Evolutionary conservation across 2,113 vertebrate species (phyloP), one percentile per base, ranked within the genome.

Genomic region (Thryonomys swinderianus): DNA sequence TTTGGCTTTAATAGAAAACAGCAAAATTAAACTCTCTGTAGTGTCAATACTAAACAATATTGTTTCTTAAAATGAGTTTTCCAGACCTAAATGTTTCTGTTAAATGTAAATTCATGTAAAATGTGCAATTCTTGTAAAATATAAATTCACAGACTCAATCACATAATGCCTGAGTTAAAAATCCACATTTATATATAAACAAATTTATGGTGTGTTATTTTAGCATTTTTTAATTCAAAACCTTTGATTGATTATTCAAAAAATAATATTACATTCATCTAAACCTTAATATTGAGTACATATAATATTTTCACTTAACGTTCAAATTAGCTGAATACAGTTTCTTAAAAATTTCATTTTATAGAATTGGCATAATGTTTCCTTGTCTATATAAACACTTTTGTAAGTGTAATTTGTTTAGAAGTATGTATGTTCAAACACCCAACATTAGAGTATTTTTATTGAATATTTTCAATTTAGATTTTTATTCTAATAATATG

Each of bases 401-500:
- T 30, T 62, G 45, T 23, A 92, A 64, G 8, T 30, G 48, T 14
- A 48, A 48, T 48, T 32, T 76, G 30, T 32, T 32, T 9, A 34
- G 45, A 32, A 30, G 42, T 85, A 21, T 45, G 17, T 3, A 42
- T 48, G n/a, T 73, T 88, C n/a, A 88, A 40, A 81, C 3, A 84
- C 3, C 5, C 79, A 21, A 3, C 59, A 2, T 40, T 91, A 74
- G 27, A 82, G 1, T 61, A 88, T 48, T 96, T 88, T 92, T 48
- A 84, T n/a, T 40, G 79, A 59, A 32, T 88, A 25, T 61, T 89
- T 93, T 27, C 82, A 71, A 82, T 67, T 83, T 67, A 80, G 20
- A 90, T 53, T 93, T 89, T 7, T 37, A 83, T 93, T 93, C 34
- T 53, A 64, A 5, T 4, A 84, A 6, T n/a, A 53, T 88, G 23